Evolutionary conservation across 2,888 invertebrate species (phyloP), one percentile per base, ranked within the genome.

Genomic region (Peribatodes rhomboidaria): DNA sequence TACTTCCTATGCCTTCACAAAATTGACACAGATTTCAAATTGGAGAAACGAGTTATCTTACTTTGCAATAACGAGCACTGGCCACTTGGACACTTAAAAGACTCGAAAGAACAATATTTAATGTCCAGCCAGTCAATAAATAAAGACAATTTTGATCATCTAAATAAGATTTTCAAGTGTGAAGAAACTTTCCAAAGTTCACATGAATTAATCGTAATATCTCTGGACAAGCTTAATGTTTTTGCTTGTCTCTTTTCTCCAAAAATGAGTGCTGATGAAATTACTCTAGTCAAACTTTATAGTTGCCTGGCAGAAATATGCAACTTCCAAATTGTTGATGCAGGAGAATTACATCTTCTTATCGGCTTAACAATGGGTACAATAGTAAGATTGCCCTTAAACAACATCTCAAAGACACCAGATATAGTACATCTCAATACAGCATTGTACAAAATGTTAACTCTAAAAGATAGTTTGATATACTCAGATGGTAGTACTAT

Each of bases 401-500:
- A 71, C 18, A 67, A 81, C 27, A 50, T 60, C 4, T 33, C 62
- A 18, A 71, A 66, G 18, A 61, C 63, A 22, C 77, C 81, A 4
- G 56, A 79, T 8, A 68, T 84, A 6, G 71, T 85, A 4, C 86
- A 92, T 76, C 78, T 92, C 27, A 92, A 92, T 59, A 82, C 75
- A 33, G 80, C 87, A 7, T 74, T 92, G 44, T 66, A 81, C 47
- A 91, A 87, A 76, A 78, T 84, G 63, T 8, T 76, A 0, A 20
- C 69, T 0, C 41, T 68, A 1, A 81, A 86, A 49, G 74, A 88
- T 33, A 60, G 61, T 22, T 22, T 90, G 7, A 58, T 90, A 52
- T 92, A 90, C 62, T 83, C 90, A 6, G 91, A 92, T 78, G 88
- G 89, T 1, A 61, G 61, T 1, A 78, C 83, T 14, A 78, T 91